Percentiles rank a stretch among this genome's conserved stretches.
phyloP scores from a whole-genome alignment of 2,113 vertebrate genomes.

The Apeltes quadracus region DNA sequence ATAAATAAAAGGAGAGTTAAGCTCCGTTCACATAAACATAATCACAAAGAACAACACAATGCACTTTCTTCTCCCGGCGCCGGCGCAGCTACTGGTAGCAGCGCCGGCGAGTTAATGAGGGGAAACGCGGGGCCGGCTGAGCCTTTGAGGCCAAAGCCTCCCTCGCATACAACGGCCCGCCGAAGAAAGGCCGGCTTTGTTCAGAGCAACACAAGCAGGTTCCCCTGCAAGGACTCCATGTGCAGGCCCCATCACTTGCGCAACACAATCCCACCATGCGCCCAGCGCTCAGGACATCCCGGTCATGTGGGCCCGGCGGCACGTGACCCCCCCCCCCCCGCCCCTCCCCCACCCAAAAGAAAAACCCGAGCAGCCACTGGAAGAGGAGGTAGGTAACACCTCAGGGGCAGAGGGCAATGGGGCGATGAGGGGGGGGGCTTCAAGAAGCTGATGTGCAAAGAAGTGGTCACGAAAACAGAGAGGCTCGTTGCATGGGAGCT shows the following conservation, averaged over 20 bases:
- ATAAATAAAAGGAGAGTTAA: constrained; percentile 1
- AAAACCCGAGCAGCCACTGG: constrained; percentile 9
- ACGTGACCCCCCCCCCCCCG: constrained; percentile 19
- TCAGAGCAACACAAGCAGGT: constrained; percentile 73
- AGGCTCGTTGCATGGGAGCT: too few species aligned
- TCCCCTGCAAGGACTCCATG: constrained; percentile 78
- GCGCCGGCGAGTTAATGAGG: constrained; percentile 70
- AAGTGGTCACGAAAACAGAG: neutral
- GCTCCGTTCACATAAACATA: constrained; percentile 36
- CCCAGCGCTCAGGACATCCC: constrained; percentile 37
- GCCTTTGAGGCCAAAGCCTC: constrained; percentile 72
- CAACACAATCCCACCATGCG: constrained; percentile 59
- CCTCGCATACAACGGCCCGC: constrained; percentile 65
- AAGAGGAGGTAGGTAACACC: constrained; percentile 29
- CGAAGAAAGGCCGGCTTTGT: constrained; percentile 76
- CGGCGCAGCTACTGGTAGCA: constrained; percentile 46
- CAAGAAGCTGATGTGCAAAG: neutral
- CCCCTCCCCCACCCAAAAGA: neutral
- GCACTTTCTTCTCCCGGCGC: constrained; percentile 42
- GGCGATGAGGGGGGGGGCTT: neutral
- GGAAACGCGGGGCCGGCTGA: constrained; percentile 67
- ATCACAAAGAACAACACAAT: constrained; percentile 49
- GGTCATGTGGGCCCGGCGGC: constrained; percentile 46
- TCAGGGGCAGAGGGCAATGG: neutral
- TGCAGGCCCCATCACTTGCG: constrained; percentile 71